Conservation (phyloP, 2,113 vertebrate genomes). For the Tringa solitaria region DNA sequence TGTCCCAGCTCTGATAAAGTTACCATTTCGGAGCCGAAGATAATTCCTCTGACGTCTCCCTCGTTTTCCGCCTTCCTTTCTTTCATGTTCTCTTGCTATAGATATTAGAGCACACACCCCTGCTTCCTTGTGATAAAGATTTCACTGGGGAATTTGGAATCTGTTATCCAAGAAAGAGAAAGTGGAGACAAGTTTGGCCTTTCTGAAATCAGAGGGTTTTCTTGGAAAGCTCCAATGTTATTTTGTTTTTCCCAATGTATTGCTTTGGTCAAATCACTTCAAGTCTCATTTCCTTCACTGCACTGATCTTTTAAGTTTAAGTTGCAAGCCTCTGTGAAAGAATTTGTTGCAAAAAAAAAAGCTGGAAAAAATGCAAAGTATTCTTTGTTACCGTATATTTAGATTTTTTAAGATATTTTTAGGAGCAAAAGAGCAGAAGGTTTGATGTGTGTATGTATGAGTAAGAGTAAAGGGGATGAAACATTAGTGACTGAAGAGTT, state of each 20-base stretch:
- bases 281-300: neutral
- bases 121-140: slow-evolving; percentile 8
- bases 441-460: neutral
- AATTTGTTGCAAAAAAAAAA: neutral
- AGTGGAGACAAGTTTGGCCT: neutral
- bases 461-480: neutral
- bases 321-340: neutral
- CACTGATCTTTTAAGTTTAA: neutral
- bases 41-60: slow-evolving; percentile 9
- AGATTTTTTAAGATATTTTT: neutral
- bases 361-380: neutral
- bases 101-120: neutral
- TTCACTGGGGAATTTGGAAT: neutral
- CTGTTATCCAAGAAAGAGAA: neutral
- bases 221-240: neutral
- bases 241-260: neutral
- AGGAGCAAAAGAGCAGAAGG: neutral
- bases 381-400: neutral
- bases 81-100: neutral
- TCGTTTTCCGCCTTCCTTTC: neutral
- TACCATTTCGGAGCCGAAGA: neutral
- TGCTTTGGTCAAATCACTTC: neutral
- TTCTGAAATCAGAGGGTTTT: neutral
- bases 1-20: neutral
- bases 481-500: rapidly evolving